phyloP scores from a whole-genome alignment of 2,797 vertebrate genomes.

The Myotis myotis region DNA sequence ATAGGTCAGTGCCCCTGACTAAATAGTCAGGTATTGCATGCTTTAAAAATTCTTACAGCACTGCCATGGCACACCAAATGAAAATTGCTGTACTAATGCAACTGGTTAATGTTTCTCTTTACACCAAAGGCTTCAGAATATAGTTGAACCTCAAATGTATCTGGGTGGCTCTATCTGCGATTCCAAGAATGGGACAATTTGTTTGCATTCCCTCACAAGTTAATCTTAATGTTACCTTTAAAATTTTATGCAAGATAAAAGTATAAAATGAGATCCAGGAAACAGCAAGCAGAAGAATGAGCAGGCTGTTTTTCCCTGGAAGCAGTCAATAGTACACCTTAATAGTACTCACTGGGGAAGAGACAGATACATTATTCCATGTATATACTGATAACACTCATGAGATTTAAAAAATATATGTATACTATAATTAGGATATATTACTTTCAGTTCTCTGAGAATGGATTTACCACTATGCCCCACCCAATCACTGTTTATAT shows the following conservation, averaged over 20 bases:
- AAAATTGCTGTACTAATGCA: background rate
- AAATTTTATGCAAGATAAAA: background rate
- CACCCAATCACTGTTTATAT: background rate
- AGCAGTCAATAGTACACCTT: background rate
- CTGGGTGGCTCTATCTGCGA: background rate
- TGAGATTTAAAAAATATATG: background rate
- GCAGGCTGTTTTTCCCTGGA: background rate
- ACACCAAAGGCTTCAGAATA: background rate
- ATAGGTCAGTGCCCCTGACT: background rate
- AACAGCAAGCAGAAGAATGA: background rate
- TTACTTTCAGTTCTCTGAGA: background rate
- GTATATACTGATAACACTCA: background rate
- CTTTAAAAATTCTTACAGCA: background rate
- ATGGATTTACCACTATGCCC: background rate
- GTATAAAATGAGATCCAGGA: background rate
- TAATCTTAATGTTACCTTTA: constrained; percentile 21
- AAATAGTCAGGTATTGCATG: background rate
- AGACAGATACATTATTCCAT: background rate
- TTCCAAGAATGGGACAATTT: constrained; percentile 20
- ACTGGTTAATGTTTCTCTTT: constrained; percentile 3
- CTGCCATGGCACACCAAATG: background rate
- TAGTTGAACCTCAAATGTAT: background rate
- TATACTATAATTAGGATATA: background rate
- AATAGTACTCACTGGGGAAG: background rate
- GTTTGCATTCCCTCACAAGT: background rate